Percentiles rank a stretch among this genome's conserved stretches.
phyloP scores from a whole-genome alignment of 1,140 invertebrate genomes.

The Propsilocerus akamusi region DNA sequence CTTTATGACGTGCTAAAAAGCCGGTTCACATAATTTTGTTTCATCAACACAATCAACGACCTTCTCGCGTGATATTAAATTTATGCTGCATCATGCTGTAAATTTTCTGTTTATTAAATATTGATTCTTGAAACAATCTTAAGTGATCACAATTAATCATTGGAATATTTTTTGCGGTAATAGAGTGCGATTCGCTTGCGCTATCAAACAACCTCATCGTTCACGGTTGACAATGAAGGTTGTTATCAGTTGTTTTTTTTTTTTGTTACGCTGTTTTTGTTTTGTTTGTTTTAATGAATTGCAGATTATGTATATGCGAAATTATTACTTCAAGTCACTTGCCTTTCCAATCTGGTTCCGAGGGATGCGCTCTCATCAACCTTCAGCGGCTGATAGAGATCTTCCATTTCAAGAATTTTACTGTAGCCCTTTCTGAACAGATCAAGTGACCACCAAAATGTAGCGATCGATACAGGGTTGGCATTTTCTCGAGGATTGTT shows the following conservation, averaged over 20 bases:
- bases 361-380: conserved; percentile 29
- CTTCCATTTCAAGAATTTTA: conserved; percentile 30
- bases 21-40: background rate
- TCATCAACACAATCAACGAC: background rate
- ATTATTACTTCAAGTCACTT: too few relatives aligned
- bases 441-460: conserved; percentile 31
- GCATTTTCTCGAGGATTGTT: conserved; percentile 11
- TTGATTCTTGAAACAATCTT: background rate
- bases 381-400: conserved; percentile 33
- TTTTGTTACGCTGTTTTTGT: too few relatives aligned
- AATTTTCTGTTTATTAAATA: background rate
- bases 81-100: conserved; percentile 1
- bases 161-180: too few relatives aligned
- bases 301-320: too few relatives aligned
- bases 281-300: too few relatives aligned
- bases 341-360: conserved; percentile 32
- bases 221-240: too few relatives aligned
- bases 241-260: too few relatives aligned
- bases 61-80: too few relatives aligned
- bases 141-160: too few relatives aligned
- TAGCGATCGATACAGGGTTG: conserved; percentile 9
- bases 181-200: too few relatives aligned
- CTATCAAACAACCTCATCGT: too few relatives aligned
- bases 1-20: too few relatives aligned
- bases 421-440: conserved; percentile 33